Evolutionary conservation across 2,888 invertebrate genomes (phyloP).

Genomic region (Strigamia transsilvanica): DNA sequence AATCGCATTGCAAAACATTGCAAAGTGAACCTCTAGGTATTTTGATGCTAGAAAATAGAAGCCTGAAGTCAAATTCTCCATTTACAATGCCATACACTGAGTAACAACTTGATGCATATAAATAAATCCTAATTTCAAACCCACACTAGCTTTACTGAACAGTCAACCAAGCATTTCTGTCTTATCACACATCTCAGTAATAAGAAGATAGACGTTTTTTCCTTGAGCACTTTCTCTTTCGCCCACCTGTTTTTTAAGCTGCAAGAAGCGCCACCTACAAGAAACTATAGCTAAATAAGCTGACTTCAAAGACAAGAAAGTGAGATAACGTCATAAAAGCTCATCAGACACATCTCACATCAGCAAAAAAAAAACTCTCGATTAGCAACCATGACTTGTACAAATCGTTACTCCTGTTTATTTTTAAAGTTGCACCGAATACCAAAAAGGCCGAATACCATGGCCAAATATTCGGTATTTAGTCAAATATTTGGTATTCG

Average conservation of each 20-base stretch:
- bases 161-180: conserved; percentile 22
- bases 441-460: too few relatives aligned
- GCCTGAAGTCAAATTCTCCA: conserved; percentile 14
- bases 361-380: neutral
- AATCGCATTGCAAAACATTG: too few relatives aligned
- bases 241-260: conserved; percentile 16
- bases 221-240: conserved; percentile 41
- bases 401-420: conserved; percentile 7
- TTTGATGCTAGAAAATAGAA: neutral
- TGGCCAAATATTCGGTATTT: too few relatives aligned
- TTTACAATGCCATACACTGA: neutral
- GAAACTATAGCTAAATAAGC: neutral
- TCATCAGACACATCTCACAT: conserved; percentile 5
- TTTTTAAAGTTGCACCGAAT: too few relatives aligned
- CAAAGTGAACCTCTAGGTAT: neutral
- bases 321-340: conserved; percentile 20
- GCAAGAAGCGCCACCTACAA: conserved; percentile 43
- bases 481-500: too few relatives aligned
- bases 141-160: conserved; percentile 12
- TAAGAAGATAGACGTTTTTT: neutral
- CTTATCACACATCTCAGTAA: conserved; percentile 36
- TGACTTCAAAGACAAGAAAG: conserved; percentile 43
- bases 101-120: conserved; percentile 12
- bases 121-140: conserved; percentile 6
- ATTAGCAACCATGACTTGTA: conserved; percentile 40